Evolutionary conservation across 2,888 invertebrate genomes (phyloP), one percentile per base, ranked within the genome.

Genomic region (Alcis repandata): DNA sequence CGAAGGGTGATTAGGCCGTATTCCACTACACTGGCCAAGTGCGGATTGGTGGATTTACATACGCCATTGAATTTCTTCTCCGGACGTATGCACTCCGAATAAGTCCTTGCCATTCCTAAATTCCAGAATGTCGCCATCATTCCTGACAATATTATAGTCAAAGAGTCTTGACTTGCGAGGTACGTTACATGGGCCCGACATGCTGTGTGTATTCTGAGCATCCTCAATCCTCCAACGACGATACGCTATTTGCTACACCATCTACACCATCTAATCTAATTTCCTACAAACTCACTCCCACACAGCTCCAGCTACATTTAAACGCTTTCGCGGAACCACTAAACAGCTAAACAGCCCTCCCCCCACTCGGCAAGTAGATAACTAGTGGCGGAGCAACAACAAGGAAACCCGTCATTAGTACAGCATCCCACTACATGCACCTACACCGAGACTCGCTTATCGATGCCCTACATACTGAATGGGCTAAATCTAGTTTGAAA

Each of bases 391-490:
- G 62, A 52, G 46, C 51, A 17, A 59, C 67, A 77, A 74, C 67
- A 73, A 79, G 84, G 79, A 82, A 82, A 81, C 71, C 69, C 72
- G 72, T 71, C 70, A 79, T 79, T 80, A 76, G 74, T 63, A 73
- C 75, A 58, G 69, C 81, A 71, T 81, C 80, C 84, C 77, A 83
- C 83, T 66, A 67, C 56, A 62, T 72, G 76, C 77, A 77, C 80
- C 80, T 79, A 85, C 85, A 78, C 75, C 19, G 52, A 57, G 27
- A 53, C 48, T 70, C 69, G 72, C 77, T 73, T 76, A 76, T 69
- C 74, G 74, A 77, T 78, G 86, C 78, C 87, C 88, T 86, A 90
- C 82, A 85, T 89, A 79, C 73, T 67, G 70, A 41, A 71, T 65
- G 38, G 36, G 75, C 83, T 87, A 84, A 83, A 86, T 68, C 60